phyloP scores from a whole-genome alignment of 2,888 invertebrate species.

The Chrysina gloriosa region DNA sequence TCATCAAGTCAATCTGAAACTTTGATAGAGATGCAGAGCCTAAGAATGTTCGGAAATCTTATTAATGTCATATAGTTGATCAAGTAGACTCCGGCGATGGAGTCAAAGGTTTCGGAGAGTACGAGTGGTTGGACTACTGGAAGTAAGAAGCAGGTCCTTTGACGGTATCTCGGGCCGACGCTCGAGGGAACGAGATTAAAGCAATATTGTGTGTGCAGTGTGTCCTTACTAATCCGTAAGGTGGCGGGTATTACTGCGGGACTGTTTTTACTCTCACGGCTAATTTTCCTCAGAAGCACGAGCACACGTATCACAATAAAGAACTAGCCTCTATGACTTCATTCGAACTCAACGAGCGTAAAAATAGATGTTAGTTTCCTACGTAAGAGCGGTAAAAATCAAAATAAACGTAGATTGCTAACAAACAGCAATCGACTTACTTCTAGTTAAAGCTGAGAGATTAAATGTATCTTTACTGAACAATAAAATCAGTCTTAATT shows the following conservation, averaged over 20 bases:
- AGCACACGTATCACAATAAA: conserved; percentile 13
- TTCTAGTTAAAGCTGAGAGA: too few species aligned
- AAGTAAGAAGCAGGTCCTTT: conserved; percentile 55
- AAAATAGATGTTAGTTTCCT: too few species aligned
- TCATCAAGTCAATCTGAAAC: conserved; percentile 51
- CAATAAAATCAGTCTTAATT: too few species aligned
- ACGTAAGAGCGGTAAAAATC: too few species aligned
- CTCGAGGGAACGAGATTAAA: conserved; percentile 57
- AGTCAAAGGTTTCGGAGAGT: conserved; percentile 50
- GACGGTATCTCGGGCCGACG: conserved; percentile 54
- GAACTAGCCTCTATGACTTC: background rate
- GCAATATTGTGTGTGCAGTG: conserved; percentile 57
- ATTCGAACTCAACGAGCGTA: conserved; percentile 4
- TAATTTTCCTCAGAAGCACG: conserved; percentile 46
- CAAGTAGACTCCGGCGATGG: conserved; percentile 42
- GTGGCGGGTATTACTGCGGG: conserved; percentile 50
- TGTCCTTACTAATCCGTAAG: conserved; percentile 54
- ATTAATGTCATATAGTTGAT: conserved; percentile 52
- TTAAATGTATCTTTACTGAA: too few species aligned
- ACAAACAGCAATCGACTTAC: too few species aligned
- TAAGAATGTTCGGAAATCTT: conserved; percentile 55
- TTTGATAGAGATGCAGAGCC: conserved; percentile 49
- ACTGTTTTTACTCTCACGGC: conserved; percentile 47
- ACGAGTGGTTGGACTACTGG: conserved; percentile 50
- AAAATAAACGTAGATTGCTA: too few species aligned